Base-by-base conservation (phyloP, 2,113 vertebrate species). In the Microtus oregoni region DNA sequence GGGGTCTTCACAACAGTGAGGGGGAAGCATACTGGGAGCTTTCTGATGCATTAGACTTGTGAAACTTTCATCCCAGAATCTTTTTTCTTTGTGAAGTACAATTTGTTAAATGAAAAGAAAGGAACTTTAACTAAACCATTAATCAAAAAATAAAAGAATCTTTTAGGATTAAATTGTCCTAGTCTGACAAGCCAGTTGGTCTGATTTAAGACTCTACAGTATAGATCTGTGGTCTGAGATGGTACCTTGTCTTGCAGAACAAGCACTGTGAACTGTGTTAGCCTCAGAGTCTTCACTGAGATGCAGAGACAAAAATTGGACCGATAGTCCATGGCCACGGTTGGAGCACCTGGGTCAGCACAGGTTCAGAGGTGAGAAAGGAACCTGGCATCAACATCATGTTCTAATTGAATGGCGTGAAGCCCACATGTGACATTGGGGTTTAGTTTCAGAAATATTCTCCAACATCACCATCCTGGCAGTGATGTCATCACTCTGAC, bases 391-490 rank as follows among this genome's bases (percentile, higher is more conserved):
- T 82, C 10, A 35, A 44, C 75, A 1, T 77, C 72, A 12, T 91
- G 52, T 77, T 55, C 68, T 79, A 63, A 92, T 2, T 73, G 30
- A 11, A n/a, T 26, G 13, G 0, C 3, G 32, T 38, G 67, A 67
- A 83, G 52, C 15, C 63, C 50, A 70, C 12, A 73, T 3, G 32
- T 20, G 13, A 15, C 19, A 4, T 7, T 52, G 76, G 10, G 47
- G 41, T 89, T 89, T 91, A 79, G 75, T 63, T 83, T 95, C 89
- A 83, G 55, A 72, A 87, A 50, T 73, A 1, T 24, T 72, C 72
- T 90, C 3, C 1, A 83, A 67, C 24, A 67, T 96, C 10, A 52
- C 47, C 9, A 38, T 50, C 50, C 47, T 50, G 30, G 19, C 38
- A 63, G 12, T 85, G 83, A 68, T 35, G 30, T 20, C 41, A 67